Base-by-base conservation (phyloP, 2,113 vertebrate species). In the Thalassoma bifasciatum region DNA sequence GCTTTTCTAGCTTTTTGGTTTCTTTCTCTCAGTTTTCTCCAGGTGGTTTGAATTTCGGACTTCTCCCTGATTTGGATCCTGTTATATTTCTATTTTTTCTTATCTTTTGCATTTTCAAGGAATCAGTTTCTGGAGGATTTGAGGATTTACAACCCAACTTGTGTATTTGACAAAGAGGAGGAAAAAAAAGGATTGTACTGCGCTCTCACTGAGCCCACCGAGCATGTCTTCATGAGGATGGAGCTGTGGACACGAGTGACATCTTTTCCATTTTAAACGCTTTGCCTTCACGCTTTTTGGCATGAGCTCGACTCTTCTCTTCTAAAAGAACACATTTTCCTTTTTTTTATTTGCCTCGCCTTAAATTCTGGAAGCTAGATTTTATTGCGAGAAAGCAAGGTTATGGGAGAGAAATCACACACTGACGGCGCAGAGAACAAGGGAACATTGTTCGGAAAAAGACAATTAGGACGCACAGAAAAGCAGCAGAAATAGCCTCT, bases 361-460 rank as follows among this genome's bases (percentile, higher is more conserved):
- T 62, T 78, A 47, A 12, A 56, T 82, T 68, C 69, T 49, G 58
- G 84, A 50, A 79, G 67, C 52, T 37, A 21, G 54, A 81, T 84
- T 30, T 64, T 59, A 36, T 51, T 53, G 64, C 30, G 53, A 66
- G 68, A 63, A 59, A 73, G 81, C 68, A 82, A 61, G 88, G 92
- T 89, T 88, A 93, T 93, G 92, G 90, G 91, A 92, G 86, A 90
- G 86, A 84, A 87, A 80, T 66, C 79, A 51, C 77, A 59, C 70
- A 72, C 76, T 79, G 80, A 82, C 87, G 19, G 66, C 76, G 49
- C 82, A 67, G 75, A 86, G 82, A 92, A 92, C 91, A 91, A 91
- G 90, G 88, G 82, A 83, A 88, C 90, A 87, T 68, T 91, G 89
- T 91, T 92, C 85, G 79, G 44, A 49, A 81, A 77, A 75, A 83